Conservation (phyloP, 2,888 invertebrate species). For the Drosophila bunnanda region DNA sequence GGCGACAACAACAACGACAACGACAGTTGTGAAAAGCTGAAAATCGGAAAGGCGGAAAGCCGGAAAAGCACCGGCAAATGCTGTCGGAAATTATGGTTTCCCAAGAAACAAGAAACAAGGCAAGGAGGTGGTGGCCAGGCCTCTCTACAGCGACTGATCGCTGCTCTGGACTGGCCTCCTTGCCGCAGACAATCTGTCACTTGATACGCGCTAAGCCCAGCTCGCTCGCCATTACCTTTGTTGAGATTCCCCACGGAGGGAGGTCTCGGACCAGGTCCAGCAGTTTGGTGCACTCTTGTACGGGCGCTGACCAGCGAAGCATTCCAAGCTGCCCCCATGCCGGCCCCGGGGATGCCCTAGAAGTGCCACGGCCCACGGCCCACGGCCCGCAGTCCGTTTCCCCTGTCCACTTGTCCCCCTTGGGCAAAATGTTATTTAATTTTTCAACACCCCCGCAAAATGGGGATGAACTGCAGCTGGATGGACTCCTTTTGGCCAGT, state of each 20-base stretch:
- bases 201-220: constrained; percentile 69
- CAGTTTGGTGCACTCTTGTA: constrained; percentile 57
- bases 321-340: constrained; percentile 57
- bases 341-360: constrained; percentile 76
- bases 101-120: constrained; percentile 39
- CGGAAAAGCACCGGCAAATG: constrained; percentile 26
- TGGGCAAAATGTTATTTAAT: constrained; percentile 72
- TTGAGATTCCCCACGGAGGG: constrained; percentile 37
- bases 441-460: constrained; percentile 66
- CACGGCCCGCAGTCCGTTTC: background rate
- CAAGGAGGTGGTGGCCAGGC: constrained; percentile 15
- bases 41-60: constrained; percentile 19
- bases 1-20: background rate
- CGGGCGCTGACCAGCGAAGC: constrained; percentile 77
- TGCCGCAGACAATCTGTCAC: constrained; percentile 77
- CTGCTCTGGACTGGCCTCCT: constrained; percentile 60
- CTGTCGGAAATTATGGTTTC: constrained; percentile 72
- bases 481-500: constrained; percentile 23
- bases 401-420: background rate
- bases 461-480: constrained; percentile 28
- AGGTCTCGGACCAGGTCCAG: constrained; percentile 40
- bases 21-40: constrained; percentile 23
- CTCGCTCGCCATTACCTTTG: constrained; percentile 30
- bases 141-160: constrained; percentile 35
- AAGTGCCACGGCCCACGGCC: constrained; percentile 75